Percentiles rank a stretch among this genome's conserved stretches.
phyloP scores from a whole-genome alignment of 2,113 vertebrate genomes.

The Gobius niger region DNA sequence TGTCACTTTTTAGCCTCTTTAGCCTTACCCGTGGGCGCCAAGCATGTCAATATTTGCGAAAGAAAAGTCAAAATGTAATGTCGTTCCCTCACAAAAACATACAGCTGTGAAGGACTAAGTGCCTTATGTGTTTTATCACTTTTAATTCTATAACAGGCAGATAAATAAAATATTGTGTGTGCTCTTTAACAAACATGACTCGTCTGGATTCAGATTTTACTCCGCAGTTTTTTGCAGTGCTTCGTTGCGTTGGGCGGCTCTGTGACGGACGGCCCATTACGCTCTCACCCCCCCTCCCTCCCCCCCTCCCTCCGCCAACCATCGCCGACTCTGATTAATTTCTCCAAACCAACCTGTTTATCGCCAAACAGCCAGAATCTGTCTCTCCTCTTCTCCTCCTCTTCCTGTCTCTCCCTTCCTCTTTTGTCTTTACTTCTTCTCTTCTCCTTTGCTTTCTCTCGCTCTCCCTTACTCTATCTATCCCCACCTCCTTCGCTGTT shows the following conservation, averaged over 20 bases:
- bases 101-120: no score
- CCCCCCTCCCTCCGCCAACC: background rate
- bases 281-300: background rate
- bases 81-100: no score
- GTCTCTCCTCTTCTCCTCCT: background rate
- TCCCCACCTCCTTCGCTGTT: background rate
- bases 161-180: no score
- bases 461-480: background rate
- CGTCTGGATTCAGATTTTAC: background rate
- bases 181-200: background rate
- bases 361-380: constrained; percentile 19
- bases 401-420: background rate
- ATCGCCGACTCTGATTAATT: constrained; percentile 49
- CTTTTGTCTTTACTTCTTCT: background rate
- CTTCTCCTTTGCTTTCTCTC: background rate
- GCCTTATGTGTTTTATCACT: no score
- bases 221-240: constrained; percentile 1
- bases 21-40: no score
- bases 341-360: constrained; percentile 59
- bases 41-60: no score
- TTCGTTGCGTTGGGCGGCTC: constrained; percentile 35
- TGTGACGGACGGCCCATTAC: constrained; percentile 57
- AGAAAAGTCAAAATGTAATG: no score
- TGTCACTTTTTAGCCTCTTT: no score
- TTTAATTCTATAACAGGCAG: no score